Evolutionary conservation across 2,113 vertebrate species (phyloP), one percentile per base, ranked within the genome.

Genomic region (Nothobranchius furzeri): DNA sequence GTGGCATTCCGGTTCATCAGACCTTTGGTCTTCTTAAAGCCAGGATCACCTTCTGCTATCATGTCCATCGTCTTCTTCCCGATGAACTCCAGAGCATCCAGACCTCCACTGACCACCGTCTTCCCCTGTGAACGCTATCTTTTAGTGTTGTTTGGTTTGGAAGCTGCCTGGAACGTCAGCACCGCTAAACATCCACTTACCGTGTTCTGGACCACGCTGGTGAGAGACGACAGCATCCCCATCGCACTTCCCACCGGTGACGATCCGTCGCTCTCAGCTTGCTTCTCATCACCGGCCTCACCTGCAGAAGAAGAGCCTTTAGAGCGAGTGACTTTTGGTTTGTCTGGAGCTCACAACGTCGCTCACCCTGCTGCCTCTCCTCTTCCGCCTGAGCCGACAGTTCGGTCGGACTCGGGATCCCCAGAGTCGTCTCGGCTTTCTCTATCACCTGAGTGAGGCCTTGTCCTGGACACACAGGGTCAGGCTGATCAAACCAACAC

Each of bases 21-120:
- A 15, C 94, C 94, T 87, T 98, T 99, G 54, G 98, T 98, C 87
- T 95, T 98, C 84, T 94, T 98, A 80, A 99, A 99, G 52, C 96
- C 97, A 8, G 98, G 98, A 71, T 99, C 97, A 56, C 96, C 96
- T 84, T 99, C 97, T 50, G 96, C 96, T 60, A 99, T 98, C 68
- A 98, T 96, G 35, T 99, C 97, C 98, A 99, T 99, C 24, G 98
- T 99, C 89, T 98, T 99, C 87, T 99, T 99, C 25, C 97, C 98
- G 0, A 99, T 98, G 82, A 98, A 98, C 89, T 99, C 97, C 90
- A 99, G 92, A 55, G 98, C 97, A 78, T 99, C 98, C 86, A 99
- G 89, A 45, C 97, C 95, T 20, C 98, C 97, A 11, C 83, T 94
- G 64, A 99, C 93, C 71, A 99, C 94, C 0, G 89, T 96, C 84